Base-by-base conservation (phyloP, 1,140 invertebrate species). In the Achatina immaculata region DNA sequence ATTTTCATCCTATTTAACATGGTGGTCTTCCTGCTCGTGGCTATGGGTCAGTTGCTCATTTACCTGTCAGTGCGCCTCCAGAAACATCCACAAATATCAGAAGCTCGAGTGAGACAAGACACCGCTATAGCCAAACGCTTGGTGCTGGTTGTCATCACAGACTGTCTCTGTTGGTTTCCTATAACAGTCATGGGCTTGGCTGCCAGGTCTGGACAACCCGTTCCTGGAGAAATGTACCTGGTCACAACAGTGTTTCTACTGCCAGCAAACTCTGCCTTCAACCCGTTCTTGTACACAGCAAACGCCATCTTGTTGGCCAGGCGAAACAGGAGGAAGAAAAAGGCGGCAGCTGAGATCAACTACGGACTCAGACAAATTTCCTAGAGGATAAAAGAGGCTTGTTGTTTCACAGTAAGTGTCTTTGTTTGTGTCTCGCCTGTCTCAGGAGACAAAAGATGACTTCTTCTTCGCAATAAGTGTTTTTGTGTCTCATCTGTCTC, bases 1-100 rank as follows among this genome's bases (percentile, higher is more conserved):
- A 42, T 87, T 14, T 84, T 87, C 31, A 81, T 87, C 16, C 51
- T 83, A 21, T 58, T 83, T 58, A 87, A 87, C 58, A 82, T 83
- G 38, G 19, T 83, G 2, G 73, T 82, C 0, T 87, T 87, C 73
- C 11, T 85, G 9, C 16, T 71, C 0, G 82, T 87, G 28, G 81
- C 81, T 31, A n/a, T 78, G 36, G 84, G 83, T 2, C 86, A 87
- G 68, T 4, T 82, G 9, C n/a, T 82, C 19, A 87, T 87, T 45
- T 84, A 80, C 75, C 48, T 31, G 7, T 71, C 76, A 34, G 72
- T 84, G 7, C 69, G 58, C 11, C 51, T 68, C 24, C 24, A 74
- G 45, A 38, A 74, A 65, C 24, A 55, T 11, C 43, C 42, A 11
- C 42, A 66, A n/a, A 28, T 58, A 31, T 34, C 65, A 36, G 42